phyloP scores from a whole-genome alignment of 2,113 vertebrate genomes.

The Melanerpes formicivorus region DNA sequence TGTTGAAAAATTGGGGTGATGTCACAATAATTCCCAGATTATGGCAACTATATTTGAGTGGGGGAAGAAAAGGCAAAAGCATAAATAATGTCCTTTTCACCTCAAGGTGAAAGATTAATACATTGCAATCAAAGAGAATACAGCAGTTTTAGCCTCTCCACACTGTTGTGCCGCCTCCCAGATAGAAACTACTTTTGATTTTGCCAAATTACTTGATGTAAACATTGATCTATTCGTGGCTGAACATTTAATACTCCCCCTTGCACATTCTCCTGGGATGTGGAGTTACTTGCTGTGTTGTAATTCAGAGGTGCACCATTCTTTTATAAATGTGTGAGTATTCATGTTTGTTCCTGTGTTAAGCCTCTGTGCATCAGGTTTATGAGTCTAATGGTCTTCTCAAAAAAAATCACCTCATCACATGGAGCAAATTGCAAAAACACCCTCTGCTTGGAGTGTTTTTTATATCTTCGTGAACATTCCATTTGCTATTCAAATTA shows the following conservation, averaged over 20 bases:
- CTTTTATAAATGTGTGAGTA: conserved; percentile 25
- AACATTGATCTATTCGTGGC: conserved; percentile 44
- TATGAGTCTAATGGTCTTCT: conserved; percentile 67
- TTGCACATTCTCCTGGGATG: conserved; percentile 38
- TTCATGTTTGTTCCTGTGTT: conserved; percentile 55
- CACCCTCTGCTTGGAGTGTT: conserved; percentile 54
- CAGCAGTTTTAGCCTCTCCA: not conserved
- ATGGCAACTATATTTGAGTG: not conserved
- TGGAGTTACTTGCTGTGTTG: conserved; percentile 55
- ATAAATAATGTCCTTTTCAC: not conserved
- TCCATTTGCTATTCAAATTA: conserved; percentile 70
- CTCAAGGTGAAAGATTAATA: not conserved
- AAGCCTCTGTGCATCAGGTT: conserved; percentile 55
- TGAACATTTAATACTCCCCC: conserved; percentile 38
- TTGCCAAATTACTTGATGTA: conserved; percentile 60
- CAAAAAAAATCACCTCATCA: conserved; percentile 69
- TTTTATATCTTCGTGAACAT: conserved; percentile 46
- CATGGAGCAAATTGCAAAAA: conserved; percentile 67
- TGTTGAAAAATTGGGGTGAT: not conserved
- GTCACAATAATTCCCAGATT: not conserved
- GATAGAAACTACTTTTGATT: not conserved
- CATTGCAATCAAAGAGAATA: not conserved
- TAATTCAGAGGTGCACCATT: conserved; percentile 65
- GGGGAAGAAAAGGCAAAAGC: not conserved
- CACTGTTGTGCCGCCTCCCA: not conserved